A percentile compares a stretch with the other conserved stretches of the same genome.
Conservation (phyloP, 2,113 vertebrate species). For the Ictalurus furcatus region DNA sequence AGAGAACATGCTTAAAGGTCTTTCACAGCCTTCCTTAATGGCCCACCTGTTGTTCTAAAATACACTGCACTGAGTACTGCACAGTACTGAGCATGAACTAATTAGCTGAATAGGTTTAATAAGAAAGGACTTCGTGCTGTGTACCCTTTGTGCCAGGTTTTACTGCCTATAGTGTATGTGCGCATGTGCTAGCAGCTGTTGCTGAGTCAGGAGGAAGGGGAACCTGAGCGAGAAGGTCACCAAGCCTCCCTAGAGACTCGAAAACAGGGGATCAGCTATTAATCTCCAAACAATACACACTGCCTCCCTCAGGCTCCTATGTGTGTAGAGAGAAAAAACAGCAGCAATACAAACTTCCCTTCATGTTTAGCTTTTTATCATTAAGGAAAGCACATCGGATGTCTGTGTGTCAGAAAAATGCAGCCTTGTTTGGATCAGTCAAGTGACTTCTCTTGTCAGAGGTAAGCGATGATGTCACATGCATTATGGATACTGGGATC, state of each 20-base stretch:
- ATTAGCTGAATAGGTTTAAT: slow-evolving; percentile 36
- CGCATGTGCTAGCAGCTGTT: slow-evolving; percentile 61
- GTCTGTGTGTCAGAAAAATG: neutral
- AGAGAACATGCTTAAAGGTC: slow-evolving; percentile 22
- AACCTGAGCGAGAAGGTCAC: slow-evolving; percentile 66
- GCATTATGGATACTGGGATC: slow-evolving; percentile 34
- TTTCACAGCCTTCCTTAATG: slow-evolving; percentile 29
- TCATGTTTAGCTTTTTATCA: slow-evolving; percentile 20
- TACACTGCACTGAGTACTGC: neutral
- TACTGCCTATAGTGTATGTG: slow-evolving; percentile 23
- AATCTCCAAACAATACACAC: slow-evolving; percentile 70
- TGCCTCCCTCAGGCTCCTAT: slow-evolving; percentile 40
- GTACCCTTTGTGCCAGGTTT: slow-evolving; percentile 52
- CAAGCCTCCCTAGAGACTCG: slow-evolving; percentile 55
- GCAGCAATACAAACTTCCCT: slow-evolving; percentile 5
- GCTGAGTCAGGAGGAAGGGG: slow-evolving; percentile 70
- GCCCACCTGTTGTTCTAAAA: slow-evolving; percentile 33
- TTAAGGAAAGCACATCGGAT: slow-evolving; percentile 10
- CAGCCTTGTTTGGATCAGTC: slow-evolving; percentile 4
- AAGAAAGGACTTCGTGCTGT: slow-evolving; percentile 32
- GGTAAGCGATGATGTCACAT: slow-evolving; percentile 38
- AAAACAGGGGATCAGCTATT: slow-evolving; percentile 68
- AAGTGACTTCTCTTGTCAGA: slow-evolving; percentile 21
- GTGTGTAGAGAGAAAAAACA: slow-evolving; percentile 1
- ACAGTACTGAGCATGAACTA: slow-evolving; percentile 23